Conservation (phyloP, 2,113 vertebrate genomes). For the Synchiropus splendidus region DNA sequence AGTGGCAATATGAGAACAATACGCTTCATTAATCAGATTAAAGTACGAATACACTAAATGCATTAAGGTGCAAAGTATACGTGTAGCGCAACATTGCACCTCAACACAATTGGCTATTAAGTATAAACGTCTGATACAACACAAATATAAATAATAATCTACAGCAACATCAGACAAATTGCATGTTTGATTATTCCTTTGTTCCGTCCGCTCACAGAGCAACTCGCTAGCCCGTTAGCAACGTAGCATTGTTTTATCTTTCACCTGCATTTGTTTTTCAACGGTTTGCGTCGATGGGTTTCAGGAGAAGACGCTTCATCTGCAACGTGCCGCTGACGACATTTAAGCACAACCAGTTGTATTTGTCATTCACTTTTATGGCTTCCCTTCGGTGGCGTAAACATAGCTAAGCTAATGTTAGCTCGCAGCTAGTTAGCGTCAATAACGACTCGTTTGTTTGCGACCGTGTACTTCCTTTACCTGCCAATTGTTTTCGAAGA, state of each 20-base stretch:
- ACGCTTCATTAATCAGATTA: no score
- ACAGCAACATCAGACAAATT: conserved; percentile 27
- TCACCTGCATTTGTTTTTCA: neutral
- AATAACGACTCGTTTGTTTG: neutral
- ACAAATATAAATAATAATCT: no score
- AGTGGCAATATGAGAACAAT: no score
- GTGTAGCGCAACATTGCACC: no score
- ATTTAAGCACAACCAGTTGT: neutral
- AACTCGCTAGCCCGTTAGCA: conserved; percentile 43
- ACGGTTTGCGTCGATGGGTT: no score
- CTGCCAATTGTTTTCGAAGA: conserved; percentile 72
- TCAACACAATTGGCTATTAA: no score
- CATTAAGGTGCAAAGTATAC: no score
- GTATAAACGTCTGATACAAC: no score
- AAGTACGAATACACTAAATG: no score
- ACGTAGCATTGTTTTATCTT: conserved; percentile 2
- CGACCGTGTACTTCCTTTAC: conserved; percentile 26
- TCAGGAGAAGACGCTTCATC: no score
- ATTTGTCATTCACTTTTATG: conserved; percentile 11
- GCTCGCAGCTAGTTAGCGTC: conserved; percentile 16
- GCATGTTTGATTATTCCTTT: conserved; percentile 60
- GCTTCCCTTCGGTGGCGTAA: conserved; percentile 35
- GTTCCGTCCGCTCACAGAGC: conserved; percentile 52
- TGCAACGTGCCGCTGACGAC: no score
- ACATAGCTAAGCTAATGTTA: conserved; percentile 42